Percentiles rank a stretch among this genome's conserved stretches.
phyloP scores from a whole-genome alignment of 2,113 vertebrate genomes.

The Rhinogobius similis region DNA sequence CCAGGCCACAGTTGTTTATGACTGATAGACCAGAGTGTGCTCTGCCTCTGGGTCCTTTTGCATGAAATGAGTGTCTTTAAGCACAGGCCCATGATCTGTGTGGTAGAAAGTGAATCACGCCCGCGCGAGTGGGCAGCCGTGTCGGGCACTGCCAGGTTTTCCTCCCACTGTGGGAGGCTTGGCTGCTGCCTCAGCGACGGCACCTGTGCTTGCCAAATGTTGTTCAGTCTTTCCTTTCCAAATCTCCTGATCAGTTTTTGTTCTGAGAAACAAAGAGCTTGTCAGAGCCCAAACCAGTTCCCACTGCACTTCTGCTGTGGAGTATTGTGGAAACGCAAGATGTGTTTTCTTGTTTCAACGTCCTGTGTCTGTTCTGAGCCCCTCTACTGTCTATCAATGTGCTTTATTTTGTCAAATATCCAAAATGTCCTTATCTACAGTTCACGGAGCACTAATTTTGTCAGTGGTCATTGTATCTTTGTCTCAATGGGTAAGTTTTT shows the following conservation, averaged over 20 bases:
- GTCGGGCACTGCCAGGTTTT: conserved; percentile 55
- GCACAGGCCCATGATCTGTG: conserved; percentile 50
- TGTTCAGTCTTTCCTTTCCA: conserved; percentile 78
- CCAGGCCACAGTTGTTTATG: conserved; percentile 39
- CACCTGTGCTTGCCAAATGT: conserved; percentile 78
- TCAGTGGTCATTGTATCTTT: conserved; percentile 43
- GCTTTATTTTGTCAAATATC: conserved; percentile 20
- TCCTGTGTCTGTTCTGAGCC: conserved; percentile 29
- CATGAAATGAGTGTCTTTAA: conserved; percentile 83
- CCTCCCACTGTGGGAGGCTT: conserved; percentile 57
- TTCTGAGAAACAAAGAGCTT: conserved; percentile 34
- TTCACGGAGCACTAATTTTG: conserved; percentile 31
- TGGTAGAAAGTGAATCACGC: conserved; percentile 61
- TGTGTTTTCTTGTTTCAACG: conserved; percentile 25
- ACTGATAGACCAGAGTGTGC: conserved; percentile 74
- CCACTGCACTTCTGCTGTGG: conserved; percentile 13
- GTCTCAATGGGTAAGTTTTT: conserved; percentile 58
- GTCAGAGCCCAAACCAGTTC: conserved; percentile 28
- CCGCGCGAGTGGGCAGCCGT: conserved; percentile 60
- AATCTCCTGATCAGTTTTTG: conserved; percentile 62
- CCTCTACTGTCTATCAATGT: conserved; percentile 13
- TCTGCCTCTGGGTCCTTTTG: conserved; percentile 74
- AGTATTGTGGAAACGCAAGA: conserved; percentile 32
- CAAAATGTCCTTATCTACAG: conserved; percentile 19
- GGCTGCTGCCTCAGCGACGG: conserved; percentile 40